These are phyloP conservation scores for Allacma fusca DNA, from an alignment of 2,888 invertebrate species.

Conservation along the genomic window DNA sequence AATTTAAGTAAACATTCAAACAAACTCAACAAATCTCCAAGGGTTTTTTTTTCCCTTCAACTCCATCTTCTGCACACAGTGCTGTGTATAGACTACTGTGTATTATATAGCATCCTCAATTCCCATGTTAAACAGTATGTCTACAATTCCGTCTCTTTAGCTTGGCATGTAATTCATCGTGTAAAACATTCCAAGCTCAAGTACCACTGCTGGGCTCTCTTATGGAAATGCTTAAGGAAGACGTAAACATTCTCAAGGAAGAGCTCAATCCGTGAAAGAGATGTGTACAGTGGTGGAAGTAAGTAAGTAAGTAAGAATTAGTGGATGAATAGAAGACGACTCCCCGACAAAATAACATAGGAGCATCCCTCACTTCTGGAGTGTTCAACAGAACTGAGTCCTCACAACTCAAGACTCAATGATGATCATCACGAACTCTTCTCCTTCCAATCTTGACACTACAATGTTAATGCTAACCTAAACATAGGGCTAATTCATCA, in stretches of 20 bases:
- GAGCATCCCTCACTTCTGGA: not conserved
- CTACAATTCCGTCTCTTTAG: not conserved
- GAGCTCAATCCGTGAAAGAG: constrained; percentile 4
- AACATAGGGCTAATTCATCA: constrained; percentile 37
- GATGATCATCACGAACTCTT: not conserved
- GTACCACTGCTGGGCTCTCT: not conserved
- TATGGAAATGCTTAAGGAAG: not conserved
- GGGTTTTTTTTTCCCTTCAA: constrained; percentile 27
- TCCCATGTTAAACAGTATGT: not conserved
- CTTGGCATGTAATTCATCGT: not conserved
- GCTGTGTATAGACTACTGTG: not conserved
- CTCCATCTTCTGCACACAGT: constrained; percentile 13
- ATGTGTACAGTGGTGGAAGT: not conserved
- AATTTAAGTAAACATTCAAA: constrained; percentile 49
- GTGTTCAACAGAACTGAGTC: not conserved
- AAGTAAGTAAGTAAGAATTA: not conserved
- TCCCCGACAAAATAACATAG: constrained; percentile 27
- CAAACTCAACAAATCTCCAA: constrained; percentile 43
- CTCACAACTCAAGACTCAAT: not conserved
- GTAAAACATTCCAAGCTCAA: constrained; percentile 14
- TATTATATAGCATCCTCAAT: not conserved
- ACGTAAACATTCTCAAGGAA: constrained; percentile 33
- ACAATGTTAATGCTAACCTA: constrained; percentile 5
- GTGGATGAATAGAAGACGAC: constrained; percentile 16
- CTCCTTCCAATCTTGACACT: not conserved